phyloP scores from a whole-genome alignment of 1,140 invertebrate species.

The Drosophila tristis region DNA sequence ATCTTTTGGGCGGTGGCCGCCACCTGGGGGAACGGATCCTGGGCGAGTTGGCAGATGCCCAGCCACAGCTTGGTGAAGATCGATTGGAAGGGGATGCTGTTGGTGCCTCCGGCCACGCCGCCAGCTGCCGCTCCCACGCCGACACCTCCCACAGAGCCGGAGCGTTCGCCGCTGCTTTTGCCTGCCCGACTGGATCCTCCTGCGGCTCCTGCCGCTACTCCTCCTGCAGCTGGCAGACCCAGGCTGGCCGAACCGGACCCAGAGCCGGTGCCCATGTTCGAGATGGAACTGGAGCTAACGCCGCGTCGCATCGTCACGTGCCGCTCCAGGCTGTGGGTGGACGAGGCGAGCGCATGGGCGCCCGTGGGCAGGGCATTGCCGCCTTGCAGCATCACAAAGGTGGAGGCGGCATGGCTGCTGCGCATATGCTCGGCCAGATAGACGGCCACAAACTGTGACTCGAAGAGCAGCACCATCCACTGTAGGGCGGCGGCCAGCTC shows the following conservation, averaged over 20 bases:
- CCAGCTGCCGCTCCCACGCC: too few relatives aligned
- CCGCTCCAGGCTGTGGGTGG: conserved; percentile 77
- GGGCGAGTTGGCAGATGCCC: conserved; percentile 89
- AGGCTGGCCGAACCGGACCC: conserved; percentile 23
- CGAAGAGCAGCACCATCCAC: conserved; percentile 95
- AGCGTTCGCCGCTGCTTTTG: too few relatives aligned
- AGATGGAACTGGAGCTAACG: conserved; percentile 83
- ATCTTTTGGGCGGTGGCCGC: conserved; percentile 90
- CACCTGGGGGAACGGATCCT: conserved; percentile 94
- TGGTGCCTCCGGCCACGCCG: conserved; percentile 37
- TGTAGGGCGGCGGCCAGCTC: conserved; percentile 93
- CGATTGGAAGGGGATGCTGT: conserved; percentile 85
- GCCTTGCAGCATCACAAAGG: conserved; percentile 54
- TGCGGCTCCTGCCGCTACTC: not conserved
- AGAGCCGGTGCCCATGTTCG: conserved; percentile 68
- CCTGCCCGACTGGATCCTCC: too few relatives aligned
- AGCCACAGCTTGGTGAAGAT: conserved; percentile 95
- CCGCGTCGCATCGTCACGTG: conserved; percentile 76
- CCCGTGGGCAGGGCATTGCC: conserved; percentile 52
- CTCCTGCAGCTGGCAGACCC: conserved; percentile 1
- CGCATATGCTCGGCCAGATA: conserved; percentile 85
- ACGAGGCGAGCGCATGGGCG: conserved; percentile 25
- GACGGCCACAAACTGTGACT: conserved; percentile 93
- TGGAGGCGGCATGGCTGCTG: conserved; percentile 34
- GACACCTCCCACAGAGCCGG: too few relatives aligned